A percentile compares a stretch with the other conserved stretches of the same genome.
Conservation (phyloP, 2,888 invertebrate genomes). For the Amphipyra tragopoginis region DNA sequence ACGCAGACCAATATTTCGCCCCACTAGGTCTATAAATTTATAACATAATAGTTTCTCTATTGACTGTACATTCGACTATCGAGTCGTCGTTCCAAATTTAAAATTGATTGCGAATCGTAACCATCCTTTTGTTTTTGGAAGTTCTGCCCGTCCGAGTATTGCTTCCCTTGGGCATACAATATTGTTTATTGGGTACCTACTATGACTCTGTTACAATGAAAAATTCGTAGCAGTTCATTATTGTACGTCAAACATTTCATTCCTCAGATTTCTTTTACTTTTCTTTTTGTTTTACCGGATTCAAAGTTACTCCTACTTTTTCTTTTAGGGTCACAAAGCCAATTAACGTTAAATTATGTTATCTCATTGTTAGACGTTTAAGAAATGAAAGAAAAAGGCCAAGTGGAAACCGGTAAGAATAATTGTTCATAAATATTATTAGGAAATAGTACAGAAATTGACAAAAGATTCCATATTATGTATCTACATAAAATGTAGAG, state of each 20-base stretch:
- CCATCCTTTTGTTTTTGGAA: slow-evolving; percentile 7
- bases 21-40: slow-evolving; percentile 37
- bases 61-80: slow-evolving; percentile 24
- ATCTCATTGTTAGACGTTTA: slow-evolving; percentile 3
- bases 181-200: background rate
- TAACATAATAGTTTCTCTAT: slow-evolving; percentile 49
- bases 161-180: background rate
- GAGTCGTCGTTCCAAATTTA: slow-evolving; percentile 9
- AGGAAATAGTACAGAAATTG: background rate
- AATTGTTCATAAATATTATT: background rate
- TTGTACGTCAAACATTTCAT: slow-evolving; percentile 3
- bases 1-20: slow-evolving; percentile 28
- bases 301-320: slow-evolving; percentile 10
- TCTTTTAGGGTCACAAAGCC: slow-evolving; percentile 9
- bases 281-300: slow-evolving; percentile 8
- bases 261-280: slow-evolving; percentile 5
- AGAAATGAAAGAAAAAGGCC: background rate
- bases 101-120: slow-evolving; percentile 28
- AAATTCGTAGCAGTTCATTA: background rate
- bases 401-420: background rate
- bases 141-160: slow-evolving; percentile 8
- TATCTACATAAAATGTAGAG: background rate
- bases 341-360: slow-evolving; percentile 15
- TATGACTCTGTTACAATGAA: background rate
- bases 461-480: background rate